These are phyloP conservation scores for Corynorhinus townsendii DNA, from an alignment of 2,113 vertebrate species.

Conservation along the genomic window DNA sequence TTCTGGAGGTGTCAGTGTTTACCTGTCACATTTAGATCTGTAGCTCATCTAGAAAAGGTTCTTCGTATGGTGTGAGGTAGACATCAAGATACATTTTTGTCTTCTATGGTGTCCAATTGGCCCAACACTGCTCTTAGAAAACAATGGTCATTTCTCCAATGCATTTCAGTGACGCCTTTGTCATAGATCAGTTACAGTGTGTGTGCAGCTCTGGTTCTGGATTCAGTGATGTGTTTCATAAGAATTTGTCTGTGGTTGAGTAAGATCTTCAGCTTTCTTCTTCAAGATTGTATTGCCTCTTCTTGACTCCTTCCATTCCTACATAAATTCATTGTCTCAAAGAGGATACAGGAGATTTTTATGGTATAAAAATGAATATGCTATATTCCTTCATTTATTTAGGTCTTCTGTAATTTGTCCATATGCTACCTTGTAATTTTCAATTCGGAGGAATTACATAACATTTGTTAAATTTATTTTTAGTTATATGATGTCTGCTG, in stretches of 20 bases:
- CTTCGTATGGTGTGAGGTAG: background rate
- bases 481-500: background rate
- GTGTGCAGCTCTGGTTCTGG: background rate
- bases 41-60: background rate
- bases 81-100: background rate
- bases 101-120: background rate
- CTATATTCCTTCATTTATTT: background rate
- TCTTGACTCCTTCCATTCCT: background rate
- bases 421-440: background rate
- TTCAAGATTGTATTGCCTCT: background rate
- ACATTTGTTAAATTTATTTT: background rate
- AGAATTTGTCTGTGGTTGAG: background rate
- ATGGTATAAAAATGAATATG: background rate
- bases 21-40: background rate
- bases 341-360: conserved; percentile 6
- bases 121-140: background rate
- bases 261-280: background rate
- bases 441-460: background rate
- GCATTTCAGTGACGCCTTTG: background rate
- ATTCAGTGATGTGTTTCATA: background rate
- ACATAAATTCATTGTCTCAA: background rate
- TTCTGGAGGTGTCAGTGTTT: background rate
- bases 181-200: background rate
- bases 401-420: background rate
- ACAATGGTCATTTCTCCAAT: background rate